Evolutionary conservation across 1,140 invertebrate genomes (phyloP).

Genomic region (Drosophila eugracilis): DNA sequence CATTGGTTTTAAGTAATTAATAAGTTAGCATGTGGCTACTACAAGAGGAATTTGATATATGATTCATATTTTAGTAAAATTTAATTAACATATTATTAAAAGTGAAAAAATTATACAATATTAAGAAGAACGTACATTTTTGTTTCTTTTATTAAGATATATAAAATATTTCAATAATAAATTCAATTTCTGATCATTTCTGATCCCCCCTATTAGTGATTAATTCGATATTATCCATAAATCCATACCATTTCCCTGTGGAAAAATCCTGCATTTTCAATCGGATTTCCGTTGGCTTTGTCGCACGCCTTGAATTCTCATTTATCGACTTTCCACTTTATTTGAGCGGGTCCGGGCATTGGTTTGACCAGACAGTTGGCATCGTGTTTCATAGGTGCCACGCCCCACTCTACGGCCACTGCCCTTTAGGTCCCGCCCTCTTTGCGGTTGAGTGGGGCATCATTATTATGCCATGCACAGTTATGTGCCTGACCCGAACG

Average conservation of each 20-base stretch:
- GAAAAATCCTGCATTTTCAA: constrained; percentile 57
- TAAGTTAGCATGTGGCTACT: neutral
- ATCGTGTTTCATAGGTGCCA: constrained; percentile 50
- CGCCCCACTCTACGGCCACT: constrained; percentile 1
- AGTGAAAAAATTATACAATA: too few relatives aligned
- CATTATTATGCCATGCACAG: constrained; percentile 83
- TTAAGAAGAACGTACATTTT: too few relatives aligned
- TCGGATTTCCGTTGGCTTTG: constrained; percentile 60
- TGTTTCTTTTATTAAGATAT: too few relatives aligned
- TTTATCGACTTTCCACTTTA: constrained; percentile 55
- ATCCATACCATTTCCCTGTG: constrained; percentile 4
- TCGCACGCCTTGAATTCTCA: constrained; percentile 52
- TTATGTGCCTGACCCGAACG: constrained; percentile 76
- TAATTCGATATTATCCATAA: constrained; percentile 1
- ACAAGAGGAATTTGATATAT: too few relatives aligned
- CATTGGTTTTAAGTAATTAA: neutral
- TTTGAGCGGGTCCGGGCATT: constrained; percentile 41
- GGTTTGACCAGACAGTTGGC: constrained; percentile 43
- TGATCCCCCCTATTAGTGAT: neutral
- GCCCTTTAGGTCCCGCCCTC: constrained; percentile 1
- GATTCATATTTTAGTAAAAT: too few relatives aligned
- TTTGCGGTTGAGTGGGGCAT: constrained; percentile 51
- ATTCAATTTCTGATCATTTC: neutral
- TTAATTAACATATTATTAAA: too few relatives aligned
- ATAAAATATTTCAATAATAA: neutral